These are phyloP conservation scores for Aphidius colemani DNA, from an alignment of 2,888 invertebrate genomes.

Conservation along the genomic window DNA sequence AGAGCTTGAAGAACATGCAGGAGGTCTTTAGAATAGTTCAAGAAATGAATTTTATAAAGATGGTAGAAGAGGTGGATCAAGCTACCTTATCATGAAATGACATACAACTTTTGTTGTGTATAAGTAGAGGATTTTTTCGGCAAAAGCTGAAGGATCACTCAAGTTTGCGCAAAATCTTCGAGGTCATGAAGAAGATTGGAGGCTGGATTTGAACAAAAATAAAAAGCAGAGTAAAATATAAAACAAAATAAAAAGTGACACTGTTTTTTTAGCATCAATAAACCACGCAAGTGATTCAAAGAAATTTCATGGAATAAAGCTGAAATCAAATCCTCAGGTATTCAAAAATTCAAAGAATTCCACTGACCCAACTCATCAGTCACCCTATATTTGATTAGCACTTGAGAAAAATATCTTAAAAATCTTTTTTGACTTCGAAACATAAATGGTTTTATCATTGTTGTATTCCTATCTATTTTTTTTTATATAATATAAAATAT, in stretches of 20 bases:
- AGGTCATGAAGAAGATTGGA: constrained; percentile 35
- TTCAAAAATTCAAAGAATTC: too few relatives aligned
- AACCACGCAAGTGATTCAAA: not conserved
- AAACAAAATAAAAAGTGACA: constrained; percentile 56
- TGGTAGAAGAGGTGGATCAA: constrained; percentile 53
- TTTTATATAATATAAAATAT: too few relatives aligned
- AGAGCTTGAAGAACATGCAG: not conserved
- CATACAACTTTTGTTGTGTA: constrained; percentile 34
- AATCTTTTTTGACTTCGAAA: too few relatives aligned
- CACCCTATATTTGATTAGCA: too few relatives aligned
- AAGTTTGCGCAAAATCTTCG: constrained; percentile 33
- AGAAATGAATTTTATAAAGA: not conserved
- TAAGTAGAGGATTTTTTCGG: constrained; percentile 32
- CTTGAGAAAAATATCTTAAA: too few relatives aligned
- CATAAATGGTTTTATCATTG: too few relatives aligned
- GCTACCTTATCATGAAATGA: constrained; percentile 50
- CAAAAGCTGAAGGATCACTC: constrained; percentile 29
- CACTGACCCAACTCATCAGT: too few relatives aligned
- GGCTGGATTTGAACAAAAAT: constrained; percentile 35
- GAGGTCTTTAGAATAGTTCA: constrained; percentile 12
- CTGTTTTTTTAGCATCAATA: constrained; percentile 23
- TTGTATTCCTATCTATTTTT: too few relatives aligned
- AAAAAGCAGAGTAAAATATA: constrained; percentile 27
- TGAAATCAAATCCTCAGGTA: not conserved
- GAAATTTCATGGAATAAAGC: constrained; percentile 28